Conservation (phyloP, 2,888 invertebrate genomes). For the Phlogophora meticulosa region DNA sequence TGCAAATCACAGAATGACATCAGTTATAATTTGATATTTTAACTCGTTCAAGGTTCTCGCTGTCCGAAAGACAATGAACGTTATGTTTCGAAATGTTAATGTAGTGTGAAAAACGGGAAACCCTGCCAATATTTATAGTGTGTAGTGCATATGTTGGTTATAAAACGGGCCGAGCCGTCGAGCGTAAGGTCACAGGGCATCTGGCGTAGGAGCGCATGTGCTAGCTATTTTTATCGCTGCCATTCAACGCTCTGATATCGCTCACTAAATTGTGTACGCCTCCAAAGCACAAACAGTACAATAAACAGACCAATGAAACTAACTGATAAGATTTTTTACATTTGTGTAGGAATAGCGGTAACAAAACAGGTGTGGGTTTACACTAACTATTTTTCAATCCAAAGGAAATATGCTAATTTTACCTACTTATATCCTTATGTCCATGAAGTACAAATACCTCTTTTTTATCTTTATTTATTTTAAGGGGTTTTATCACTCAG, state of each 20-base stretch:
- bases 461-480: no score
- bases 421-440: no score
- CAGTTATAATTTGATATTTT: conserved; percentile 57
- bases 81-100: conserved; percentile 76
- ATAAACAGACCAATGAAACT: conserved; percentile 44
- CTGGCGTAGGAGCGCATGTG: conserved; percentile 85
- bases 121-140: conserved; percentile 78
- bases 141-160: conserved; percentile 72
- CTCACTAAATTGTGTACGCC: conserved; percentile 71
- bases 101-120: conserved; percentile 79
- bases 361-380: conserved; percentile 12
- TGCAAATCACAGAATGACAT: conserved; percentile 63
- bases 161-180: conserved; percentile 71
- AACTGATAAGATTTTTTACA: conserved; percentile 38
- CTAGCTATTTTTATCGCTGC: conserved; percentile 86
- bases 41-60: conserved; percentile 51
- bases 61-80: conserved; percentile 69
- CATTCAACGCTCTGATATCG: conserved; percentile 85
- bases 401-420: background rate
- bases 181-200: conserved; percentile 89
- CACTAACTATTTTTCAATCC: background rate
- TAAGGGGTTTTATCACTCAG: no score
- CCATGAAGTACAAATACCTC: no score
- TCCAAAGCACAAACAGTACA: conserved; percentile 63
- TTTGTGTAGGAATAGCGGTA: conserved; percentile 1